phyloP scores from a whole-genome alignment of 2,888 invertebrate species.

The Clivina fossor region DNA sequence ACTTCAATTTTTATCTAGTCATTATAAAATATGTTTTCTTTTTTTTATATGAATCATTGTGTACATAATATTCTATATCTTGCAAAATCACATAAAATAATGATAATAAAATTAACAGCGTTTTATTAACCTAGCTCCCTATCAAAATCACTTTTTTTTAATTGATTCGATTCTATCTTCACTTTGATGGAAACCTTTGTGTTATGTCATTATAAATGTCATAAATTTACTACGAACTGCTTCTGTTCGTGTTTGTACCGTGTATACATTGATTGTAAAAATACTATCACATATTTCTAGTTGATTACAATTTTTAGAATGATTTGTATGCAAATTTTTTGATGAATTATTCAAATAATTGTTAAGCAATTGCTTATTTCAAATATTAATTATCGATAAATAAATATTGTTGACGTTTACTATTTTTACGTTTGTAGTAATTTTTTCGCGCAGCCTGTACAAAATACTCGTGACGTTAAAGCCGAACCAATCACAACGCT shows the following conservation, averaged over 20 bases:
- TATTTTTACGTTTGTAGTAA: constrained; percentile 18
- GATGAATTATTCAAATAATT: no score
- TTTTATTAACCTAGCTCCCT: not conserved
- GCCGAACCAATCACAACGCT: constrained; percentile 7
- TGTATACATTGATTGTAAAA: no score
- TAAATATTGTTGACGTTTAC: constrained; percentile 23
- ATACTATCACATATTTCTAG: constrained; percentile 3
- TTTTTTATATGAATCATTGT: constrained; percentile 25
- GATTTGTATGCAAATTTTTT: no score
- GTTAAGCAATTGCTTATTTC: no score
- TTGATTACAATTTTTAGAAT: not conserved
- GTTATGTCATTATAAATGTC: no score
- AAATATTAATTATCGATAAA: not conserved
- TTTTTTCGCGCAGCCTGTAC: constrained; percentile 12
- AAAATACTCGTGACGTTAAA: constrained; percentile 26
- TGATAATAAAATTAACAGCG: constrained; percentile 6
- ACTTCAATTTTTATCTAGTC: constrained; percentile 28
- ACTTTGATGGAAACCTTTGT: no score
- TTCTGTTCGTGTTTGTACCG: no score
- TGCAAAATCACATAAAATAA: constrained; percentile 26
- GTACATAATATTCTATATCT: constrained; percentile 27
- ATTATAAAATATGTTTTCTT: constrained; percentile 18
- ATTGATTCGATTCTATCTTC: no score
- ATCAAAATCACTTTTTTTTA: not conserved
- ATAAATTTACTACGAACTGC: no score